phyloP scores from a whole-genome alignment of 2,888 invertebrate genomes.

The Agrochola litura region DNA sequence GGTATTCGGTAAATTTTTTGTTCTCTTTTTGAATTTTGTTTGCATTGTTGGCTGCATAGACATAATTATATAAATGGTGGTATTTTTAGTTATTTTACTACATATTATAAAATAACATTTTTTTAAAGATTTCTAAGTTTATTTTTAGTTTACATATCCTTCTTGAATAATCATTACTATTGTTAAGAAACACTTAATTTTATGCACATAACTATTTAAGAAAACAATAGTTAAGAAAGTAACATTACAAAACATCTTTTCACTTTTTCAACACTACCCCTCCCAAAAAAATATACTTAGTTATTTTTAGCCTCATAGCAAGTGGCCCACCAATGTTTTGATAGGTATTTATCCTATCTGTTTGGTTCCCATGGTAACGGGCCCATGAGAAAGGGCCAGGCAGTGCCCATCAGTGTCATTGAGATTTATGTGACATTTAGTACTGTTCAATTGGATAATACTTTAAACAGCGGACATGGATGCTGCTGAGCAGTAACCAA shows the following conservation, averaged over 20 bases:
- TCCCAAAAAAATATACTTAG: neutral
- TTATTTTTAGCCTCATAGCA: neutral
- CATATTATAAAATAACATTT: constrained; percentile 10
- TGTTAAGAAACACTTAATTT: constrained; percentile 11
- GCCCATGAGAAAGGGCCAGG: constrained; percentile 67
- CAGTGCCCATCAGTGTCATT: constrained; percentile 71
- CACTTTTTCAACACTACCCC: neutral
- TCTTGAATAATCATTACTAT: constrained; percentile 20
- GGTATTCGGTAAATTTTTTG: constrained; percentile 60
- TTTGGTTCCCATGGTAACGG: constrained; percentile 64
- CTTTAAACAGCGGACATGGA: constrained; percentile 59
- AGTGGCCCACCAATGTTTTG: constrained; percentile 34
- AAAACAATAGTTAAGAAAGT: constrained; percentile 29
- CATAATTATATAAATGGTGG: constrained; percentile 34
- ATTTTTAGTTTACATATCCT: neutral
- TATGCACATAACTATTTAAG: constrained; percentile 29
- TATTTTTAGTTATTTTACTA: neutral
- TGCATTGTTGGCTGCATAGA: constrained; percentile 51
- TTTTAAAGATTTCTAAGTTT: neutral
- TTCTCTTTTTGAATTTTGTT: constrained; percentile 48
- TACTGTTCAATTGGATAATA: constrained; percentile 65
- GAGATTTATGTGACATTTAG: constrained; percentile 74
- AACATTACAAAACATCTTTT: constrained; percentile 13
- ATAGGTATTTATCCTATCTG: constrained; percentile 63
- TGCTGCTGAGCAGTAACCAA: constrained; percentile 40